Base-by-base conservation (phyloP, 2,888 invertebrate species). In the Ligdia adustata region DNA sequence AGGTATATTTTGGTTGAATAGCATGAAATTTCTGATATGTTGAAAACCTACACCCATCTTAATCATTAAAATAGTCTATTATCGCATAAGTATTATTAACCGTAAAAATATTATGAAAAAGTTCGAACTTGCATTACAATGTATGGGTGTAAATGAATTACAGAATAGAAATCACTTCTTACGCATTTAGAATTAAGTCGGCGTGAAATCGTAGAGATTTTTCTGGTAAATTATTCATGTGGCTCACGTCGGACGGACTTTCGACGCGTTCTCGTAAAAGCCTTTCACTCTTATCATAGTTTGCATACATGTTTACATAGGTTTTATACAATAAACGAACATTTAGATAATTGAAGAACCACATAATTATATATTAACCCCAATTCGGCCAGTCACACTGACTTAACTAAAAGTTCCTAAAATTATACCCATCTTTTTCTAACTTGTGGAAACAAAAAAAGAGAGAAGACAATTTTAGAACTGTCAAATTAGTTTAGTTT, bases 191-290 rank as follows among this genome's bases (percentile, higher is more conserved):
- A 89, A 90, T 89, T 80, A 81, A 82, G 79, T 82, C 77, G 70
- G 75, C 79, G 89, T 86, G 88, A 89, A 90, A 90, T 87, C 88
- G 89, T 85, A 82, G 86, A 89, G 88, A 88, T 86, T 87, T 88
- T 89, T 89, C 87, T 90, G 89, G 86, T 89, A 87, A 89, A 90
- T 90, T 86, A 90, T 90, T 89, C 89, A 90, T 89, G 85, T 87
- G 75, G 79, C 82, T 80, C 75, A 81, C 80, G 80, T 77, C 81
- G 82, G 78, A 74, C 72, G 67, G 75, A 86, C 89, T 88, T 89
- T 88, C 89, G 79, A 84, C 74, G 75, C 73, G 78, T 76, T 86
- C 82, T 77, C 72, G 79, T 78, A 81, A 86, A 85, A 89, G 86
- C 79, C 89, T 89, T 89, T 90, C 89, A 87, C 89, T 90, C 85